Conservation (phyloP, 2,797 vertebrate genomes). For the Sebastes oblongus region DNA sequence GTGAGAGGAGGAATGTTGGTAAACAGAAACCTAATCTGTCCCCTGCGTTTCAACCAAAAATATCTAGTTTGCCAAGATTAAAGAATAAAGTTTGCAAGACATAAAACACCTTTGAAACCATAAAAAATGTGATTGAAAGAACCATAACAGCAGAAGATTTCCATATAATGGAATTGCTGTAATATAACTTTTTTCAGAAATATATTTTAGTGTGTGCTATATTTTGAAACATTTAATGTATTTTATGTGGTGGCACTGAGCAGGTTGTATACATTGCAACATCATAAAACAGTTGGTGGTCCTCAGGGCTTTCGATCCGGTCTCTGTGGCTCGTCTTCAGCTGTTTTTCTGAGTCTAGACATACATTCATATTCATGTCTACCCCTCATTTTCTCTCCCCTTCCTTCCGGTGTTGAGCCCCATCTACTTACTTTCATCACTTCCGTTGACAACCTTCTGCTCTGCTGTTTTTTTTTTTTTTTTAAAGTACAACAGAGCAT, state of each 20-base stretch:
- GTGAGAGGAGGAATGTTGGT: neutral
- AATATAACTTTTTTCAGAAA: neutral
- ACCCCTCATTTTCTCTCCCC: neutral
- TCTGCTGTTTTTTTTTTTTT: slow-evolving; percentile 5
- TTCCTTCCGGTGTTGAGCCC: neutral
- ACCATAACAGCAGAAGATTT: neutral
- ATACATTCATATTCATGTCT: slow-evolving; percentile 24
- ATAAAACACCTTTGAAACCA: neutral
- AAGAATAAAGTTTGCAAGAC: neutral
- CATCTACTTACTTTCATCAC: slow-evolving; percentile 22
- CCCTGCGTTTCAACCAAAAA: neutral
- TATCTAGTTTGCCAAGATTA: neutral
- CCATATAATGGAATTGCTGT: neutral
- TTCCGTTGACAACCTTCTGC: slow-evolving; percentile 32
- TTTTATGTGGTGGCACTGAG: slow-evolving; percentile 9
- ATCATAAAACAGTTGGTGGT: slow-evolving; percentile 25
- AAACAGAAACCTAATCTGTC: neutral
- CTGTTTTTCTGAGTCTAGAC: slow-evolving; percentile 24
- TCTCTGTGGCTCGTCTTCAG: slow-evolving; percentile 35
- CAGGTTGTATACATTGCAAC: slow-evolving; percentile 17
- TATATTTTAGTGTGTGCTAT: neutral
- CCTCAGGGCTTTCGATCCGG: slow-evolving; percentile 2
- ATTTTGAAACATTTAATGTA: slow-evolving; percentile 1
- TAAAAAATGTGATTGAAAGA: neutral
- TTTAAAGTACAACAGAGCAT: slow-evolving; percentile 18